Conservation (phyloP, 2,797 vertebrate species). For the Prunella strophiata region DNA sequence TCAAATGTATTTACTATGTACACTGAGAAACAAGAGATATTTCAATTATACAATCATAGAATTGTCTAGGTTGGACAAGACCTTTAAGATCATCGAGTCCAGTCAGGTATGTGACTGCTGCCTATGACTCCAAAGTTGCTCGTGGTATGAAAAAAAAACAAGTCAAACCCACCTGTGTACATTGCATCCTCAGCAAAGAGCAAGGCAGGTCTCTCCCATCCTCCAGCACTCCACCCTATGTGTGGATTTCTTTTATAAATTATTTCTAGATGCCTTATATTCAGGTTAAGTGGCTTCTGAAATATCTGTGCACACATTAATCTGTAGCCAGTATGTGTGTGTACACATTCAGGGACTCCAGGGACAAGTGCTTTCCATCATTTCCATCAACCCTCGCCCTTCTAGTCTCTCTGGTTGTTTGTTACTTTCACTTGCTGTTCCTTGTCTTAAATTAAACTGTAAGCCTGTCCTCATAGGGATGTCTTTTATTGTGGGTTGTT, state of each 20-base stretch:
- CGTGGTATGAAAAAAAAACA: accelerated
- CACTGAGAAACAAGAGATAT: constrained; percentile 10
- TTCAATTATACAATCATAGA: background rate
- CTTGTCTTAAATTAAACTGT: constrained; percentile 47
- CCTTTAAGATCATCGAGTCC: background rate
- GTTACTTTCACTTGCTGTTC: constrained; percentile 20
- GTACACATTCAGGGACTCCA: background rate
- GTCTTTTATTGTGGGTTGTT: constrained; percentile 37
- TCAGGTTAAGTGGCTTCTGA: background rate
- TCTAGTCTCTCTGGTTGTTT: background rate
- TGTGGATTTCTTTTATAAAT: background rate
- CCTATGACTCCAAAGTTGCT: background rate
- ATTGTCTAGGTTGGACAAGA: background rate
- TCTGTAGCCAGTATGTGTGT: background rate
- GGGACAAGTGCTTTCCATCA: background rate
- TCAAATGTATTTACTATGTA: background rate
- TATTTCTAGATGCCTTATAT: background rate
- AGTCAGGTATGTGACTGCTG: background rate
- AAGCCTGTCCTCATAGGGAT: background rate
- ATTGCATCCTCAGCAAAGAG: background rate
- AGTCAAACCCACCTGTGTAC: background rate
- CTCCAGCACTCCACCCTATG: background rate
- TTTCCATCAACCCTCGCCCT: constrained; percentile 4
- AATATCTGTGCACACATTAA: background rate
- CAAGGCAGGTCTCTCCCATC: background rate